Percentiles rank a stretch among this genome's conserved stretches.
These are phyloP conservation scores for Nysson spinosus DNA, from an alignment of 2,888 invertebrate species.

Conservation along the genomic window DNA sequence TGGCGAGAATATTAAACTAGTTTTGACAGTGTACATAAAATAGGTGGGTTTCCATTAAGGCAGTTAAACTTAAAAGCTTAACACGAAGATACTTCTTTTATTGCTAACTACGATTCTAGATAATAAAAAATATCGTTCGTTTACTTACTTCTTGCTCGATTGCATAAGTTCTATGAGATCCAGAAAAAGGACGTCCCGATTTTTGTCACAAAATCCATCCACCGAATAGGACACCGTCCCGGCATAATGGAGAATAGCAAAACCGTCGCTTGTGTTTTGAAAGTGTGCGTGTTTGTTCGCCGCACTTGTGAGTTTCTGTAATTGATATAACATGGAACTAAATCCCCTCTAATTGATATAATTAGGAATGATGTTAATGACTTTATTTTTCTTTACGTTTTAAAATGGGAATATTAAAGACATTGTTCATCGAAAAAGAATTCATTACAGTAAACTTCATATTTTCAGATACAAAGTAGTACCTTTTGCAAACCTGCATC, in stretches of 20 bases:
- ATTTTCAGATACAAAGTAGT: not conserved
- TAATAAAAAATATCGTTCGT: no score
- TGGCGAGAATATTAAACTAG: no score
- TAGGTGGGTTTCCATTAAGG: no score
- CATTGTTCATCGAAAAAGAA: not conserved
- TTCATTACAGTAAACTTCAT: not conserved
- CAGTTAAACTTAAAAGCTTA: no score
- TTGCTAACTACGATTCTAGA: no score
- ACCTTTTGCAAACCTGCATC: conserved; percentile 81
- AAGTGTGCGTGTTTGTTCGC: conserved; percentile 81
- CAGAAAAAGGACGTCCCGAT: conserved; percentile 83
- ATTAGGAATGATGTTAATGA: not conserved
- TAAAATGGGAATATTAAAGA: not conserved
- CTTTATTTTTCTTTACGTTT: not conserved
- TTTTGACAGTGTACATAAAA: no score
- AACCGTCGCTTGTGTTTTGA: conserved; percentile 79
- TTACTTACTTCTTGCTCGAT: conserved; percentile 80
- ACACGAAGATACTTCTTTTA: no score
- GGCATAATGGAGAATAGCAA: conserved; percentile 83
- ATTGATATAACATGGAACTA: conserved; percentile 11
- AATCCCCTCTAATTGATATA: not conserved
- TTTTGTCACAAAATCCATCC: conserved; percentile 84
- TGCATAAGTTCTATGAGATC: conserved; percentile 84
- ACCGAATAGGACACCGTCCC: conserved; percentile 83
- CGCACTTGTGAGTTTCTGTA: conserved; percentile 79